Evolutionary conservation across 2,113 vertebrate genomes (phyloP).

Genomic region (Elephantulus edwardii): DNA sequence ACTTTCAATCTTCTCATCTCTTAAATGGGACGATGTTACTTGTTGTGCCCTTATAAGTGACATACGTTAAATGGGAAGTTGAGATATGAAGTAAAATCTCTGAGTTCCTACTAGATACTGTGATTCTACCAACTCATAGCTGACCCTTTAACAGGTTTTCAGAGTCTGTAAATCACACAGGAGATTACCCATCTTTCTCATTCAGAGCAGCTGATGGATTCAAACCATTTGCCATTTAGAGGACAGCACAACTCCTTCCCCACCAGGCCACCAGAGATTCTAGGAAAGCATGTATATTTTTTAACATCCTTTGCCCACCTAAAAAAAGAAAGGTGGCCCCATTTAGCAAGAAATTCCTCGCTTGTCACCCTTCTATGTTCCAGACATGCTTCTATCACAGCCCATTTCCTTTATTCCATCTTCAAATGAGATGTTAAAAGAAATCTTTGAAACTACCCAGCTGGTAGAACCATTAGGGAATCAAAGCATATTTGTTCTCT

Average conservation of each 20-base stretch:
- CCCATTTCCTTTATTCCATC: conserved; percentile 50
- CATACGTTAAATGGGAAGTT: not conserved
- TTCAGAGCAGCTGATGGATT: too few relatives aligned
- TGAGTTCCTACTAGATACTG: not conserved
- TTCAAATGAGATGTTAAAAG: conserved; percentile 67
- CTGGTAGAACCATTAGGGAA: conserved; percentile 54
- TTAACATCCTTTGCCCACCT: not conserved
- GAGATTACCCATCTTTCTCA: too few relatives aligned
- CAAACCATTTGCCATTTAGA: too few relatives aligned
- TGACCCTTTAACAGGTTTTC: too few relatives aligned
- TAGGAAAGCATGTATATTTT: not conserved
- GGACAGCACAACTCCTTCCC: too few relatives aligned
- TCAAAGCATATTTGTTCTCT: conserved; percentile 71
- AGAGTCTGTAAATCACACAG: too few relatives aligned
- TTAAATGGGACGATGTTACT: not conserved
- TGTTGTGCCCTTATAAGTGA: not conserved
- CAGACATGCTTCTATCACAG: conserved; percentile 57
- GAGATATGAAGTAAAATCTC: not conserved
- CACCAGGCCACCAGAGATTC: too few relatives aligned
- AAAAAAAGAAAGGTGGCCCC: conserved; percentile 14
- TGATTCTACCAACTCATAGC: too few relatives aligned
- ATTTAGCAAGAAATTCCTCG: conserved; percentile 44
- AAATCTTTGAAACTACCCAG: conserved; percentile 68
- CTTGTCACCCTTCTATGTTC: not conserved
- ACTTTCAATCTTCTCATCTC: not conserved